Evolutionary conservation across 2,888 invertebrate genomes (phyloP).

Genomic region (Encarsia formosa): DNA sequence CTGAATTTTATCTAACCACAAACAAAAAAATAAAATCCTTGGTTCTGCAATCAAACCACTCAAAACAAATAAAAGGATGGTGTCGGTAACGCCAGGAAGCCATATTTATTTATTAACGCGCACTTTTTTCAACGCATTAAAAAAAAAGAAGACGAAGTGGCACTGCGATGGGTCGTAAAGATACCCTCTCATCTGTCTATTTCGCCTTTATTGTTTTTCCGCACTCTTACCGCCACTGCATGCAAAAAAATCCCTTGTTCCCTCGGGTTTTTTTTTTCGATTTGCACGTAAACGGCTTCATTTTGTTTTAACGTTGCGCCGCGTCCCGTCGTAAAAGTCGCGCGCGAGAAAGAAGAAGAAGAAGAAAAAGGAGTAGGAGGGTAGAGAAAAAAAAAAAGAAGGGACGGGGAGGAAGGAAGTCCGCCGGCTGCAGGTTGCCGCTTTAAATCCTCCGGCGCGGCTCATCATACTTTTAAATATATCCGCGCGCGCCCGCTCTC

Average conservation of each 20-base stretch:
- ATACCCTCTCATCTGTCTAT: slow-evolving; percentile 27
- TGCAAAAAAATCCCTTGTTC: too few species aligned
- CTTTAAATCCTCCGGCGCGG: slow-evolving; percentile 5
- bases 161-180: slow-evolving; percentile 19
- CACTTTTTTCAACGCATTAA: too few species aligned
- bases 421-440: slow-evolving; percentile 25
- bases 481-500: background rate
- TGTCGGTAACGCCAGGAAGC: too few species aligned
- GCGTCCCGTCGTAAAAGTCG: slow-evolving; percentile 30
- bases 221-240: slow-evolving; percentile 10
- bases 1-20: too few species aligned
- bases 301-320: slow-evolving; percentile 29
- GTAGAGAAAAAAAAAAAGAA: too few species aligned
- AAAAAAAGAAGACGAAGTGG: background rate
- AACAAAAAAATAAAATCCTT: too few species aligned
- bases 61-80: too few species aligned
- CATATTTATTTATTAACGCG: too few species aligned
- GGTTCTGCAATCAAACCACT: too few species aligned
- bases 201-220: slow-evolving; percentile 25
- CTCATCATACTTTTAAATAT: slow-evolving; percentile 29
- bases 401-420: slow-evolving; percentile 5
- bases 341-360: slow-evolving; percentile 6
- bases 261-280: background rate
- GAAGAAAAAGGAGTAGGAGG: too few species aligned
- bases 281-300: slow-evolving; percentile 31